Percentiles rank a stretch among this genome's conserved stretches.
Conservation (phyloP, 2,797 vertebrate genomes). For the Jordanella pulchra region DNA sequence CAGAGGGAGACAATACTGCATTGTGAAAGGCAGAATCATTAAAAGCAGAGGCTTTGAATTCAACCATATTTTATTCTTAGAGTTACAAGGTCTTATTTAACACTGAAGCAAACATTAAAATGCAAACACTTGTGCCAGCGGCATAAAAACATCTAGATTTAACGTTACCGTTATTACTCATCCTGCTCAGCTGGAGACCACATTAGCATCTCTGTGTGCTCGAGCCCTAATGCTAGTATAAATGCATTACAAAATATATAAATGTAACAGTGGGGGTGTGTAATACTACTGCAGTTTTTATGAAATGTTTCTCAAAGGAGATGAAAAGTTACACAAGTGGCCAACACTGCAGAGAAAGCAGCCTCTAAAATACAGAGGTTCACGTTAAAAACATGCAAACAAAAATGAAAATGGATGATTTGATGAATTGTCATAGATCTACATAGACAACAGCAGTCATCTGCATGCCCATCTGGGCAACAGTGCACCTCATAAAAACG, state of each 20-base stretch:
- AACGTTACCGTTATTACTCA: constrained; percentile 39
- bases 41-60: constrained; percentile 26
- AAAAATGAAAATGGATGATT: background rate
- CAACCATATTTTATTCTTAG: constrained; percentile 30
- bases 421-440: background rate
- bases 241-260: constrained; percentile 22
- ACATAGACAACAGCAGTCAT: background rate
- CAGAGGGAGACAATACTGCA: constrained; percentile 5
- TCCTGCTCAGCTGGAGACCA: constrained; percentile 26
- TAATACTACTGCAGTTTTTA: constrained; percentile 3
- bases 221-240: constrained; percentile 11
- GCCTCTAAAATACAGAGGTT: background rate
- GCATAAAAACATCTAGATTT: constrained; percentile 29
- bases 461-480: background rate
- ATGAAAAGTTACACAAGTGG: background rate
- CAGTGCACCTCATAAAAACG: background rate
- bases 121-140: background rate
- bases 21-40: constrained; percentile 33
- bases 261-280: constrained; percentile 5
- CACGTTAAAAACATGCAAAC: background rate
- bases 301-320: background rate
- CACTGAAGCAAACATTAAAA: constrained; percentile 13
- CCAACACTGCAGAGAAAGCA: background rate
- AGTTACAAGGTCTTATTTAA: constrained; percentile 23
- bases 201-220: constrained; percentile 37